These are phyloP conservation scores for Caenorhabditis inopinata DNA, from an alignment of 1,140 invertebrate genomes.

Conservation along the genomic window DNA sequence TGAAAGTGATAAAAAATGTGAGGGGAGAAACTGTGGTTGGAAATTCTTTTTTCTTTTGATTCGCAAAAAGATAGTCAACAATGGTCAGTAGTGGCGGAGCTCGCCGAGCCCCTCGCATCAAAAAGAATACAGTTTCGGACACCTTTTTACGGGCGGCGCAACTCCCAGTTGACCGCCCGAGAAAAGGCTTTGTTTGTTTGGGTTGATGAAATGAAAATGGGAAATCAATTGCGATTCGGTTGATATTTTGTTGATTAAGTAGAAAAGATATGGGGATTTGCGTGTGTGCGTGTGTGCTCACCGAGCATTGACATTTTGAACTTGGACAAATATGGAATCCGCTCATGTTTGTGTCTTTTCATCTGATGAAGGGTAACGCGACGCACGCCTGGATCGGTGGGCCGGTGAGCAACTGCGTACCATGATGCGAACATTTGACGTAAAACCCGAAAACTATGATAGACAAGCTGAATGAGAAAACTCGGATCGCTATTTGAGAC, in stretches of 20 bases:
- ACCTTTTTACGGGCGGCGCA: slow-evolving; percentile 13
- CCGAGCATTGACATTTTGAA: not conserved
- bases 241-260: not conserved
- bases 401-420: slow-evolving; percentile 81
- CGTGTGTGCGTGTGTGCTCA: not conserved
- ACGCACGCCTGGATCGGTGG: slow-evolving; percentile 74
- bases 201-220: not conserved
- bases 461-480: slow-evolving; percentile 73
- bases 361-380: slow-evolving; percentile 1
- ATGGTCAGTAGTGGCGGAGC: no score
- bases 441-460: slow-evolving; percentile 76
- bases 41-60: not conserved
- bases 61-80: not conserved
- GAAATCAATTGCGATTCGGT: not conserved
- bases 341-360: not conserved
- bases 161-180: no score
- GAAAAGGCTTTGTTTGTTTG: not conserved
- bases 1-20: not conserved
- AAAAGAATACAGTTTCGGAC: slow-evolving; percentile 5
- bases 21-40: not conserved
- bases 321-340: not conserved
- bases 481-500: slow-evolving; percentile 74
- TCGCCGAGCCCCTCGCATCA: not conserved
- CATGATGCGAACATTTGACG: slow-evolving; percentile 76
- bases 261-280: not conserved